Conservation (phyloP, 2,797 vertebrate genomes). For the Tenualosa thibaudeaui region DNA sequence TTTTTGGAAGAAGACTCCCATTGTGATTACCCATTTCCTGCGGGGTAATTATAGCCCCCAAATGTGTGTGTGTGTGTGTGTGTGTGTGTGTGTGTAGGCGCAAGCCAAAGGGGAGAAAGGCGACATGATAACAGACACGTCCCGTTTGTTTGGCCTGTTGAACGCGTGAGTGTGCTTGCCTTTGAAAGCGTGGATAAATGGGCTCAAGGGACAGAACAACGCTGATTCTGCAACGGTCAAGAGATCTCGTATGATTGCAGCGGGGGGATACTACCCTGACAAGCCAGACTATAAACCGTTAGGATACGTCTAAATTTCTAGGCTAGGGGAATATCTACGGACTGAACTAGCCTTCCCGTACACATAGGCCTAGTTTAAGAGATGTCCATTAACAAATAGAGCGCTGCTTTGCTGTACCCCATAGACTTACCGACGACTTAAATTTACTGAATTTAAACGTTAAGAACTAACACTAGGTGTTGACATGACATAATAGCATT, state of each 20-base stretch:
- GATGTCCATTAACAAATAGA: not conserved
- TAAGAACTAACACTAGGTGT: not conserved
- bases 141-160: constrained; percentile 27
- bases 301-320: too few species aligned
- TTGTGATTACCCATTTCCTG: constrained; percentile 40
- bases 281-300: not conserved
- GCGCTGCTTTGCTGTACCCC: too few species aligned
- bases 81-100: not conserved
- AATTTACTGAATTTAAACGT: too few species aligned
- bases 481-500: not conserved
- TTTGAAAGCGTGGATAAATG: not conserved
- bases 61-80: not conserved
- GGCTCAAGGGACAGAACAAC: not conserved
- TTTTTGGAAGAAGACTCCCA: constrained; percentile 37
- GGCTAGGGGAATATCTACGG: too few species aligned
- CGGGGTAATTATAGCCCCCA: constrained; percentile 7
- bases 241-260: not conserved
- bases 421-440: too few species aligned
- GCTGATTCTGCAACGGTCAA: not conserved
- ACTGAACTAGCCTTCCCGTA: not conserved
- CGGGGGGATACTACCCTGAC: not conserved
- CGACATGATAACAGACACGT: constrained; percentile 46
- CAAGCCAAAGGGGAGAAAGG: constrained; percentile 6
- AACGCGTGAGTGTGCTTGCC: not conserved
- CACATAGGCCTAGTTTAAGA: not conserved